A percentile compares a stretch with the other conserved stretches of the same genome.
These are phyloP conservation scores for Desoria tigrina DNA, from an alignment of 2,888 invertebrate species.

Conservation along the genomic window DNA sequence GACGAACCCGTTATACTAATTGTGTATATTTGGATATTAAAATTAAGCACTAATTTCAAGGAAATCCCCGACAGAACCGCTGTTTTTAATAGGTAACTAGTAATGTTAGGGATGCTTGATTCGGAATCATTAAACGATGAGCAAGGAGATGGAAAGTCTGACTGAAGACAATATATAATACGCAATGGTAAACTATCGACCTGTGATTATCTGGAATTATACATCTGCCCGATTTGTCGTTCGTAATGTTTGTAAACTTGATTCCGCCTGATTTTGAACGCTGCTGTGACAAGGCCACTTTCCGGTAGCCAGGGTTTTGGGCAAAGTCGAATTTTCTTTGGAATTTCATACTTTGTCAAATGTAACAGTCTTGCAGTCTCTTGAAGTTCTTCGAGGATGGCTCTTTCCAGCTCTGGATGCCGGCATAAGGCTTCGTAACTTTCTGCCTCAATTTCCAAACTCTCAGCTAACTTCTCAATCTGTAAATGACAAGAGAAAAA, in stretches of 20 bases:
- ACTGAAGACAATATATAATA: too few relatives aligned
- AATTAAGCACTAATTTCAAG: too few relatives aligned
- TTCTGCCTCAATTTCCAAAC: constrained; percentile 64
- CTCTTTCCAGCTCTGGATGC: constrained; percentile 71
- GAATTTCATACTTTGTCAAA: constrained; percentile 57
- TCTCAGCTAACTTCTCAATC: constrained; percentile 68
- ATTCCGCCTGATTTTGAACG: constrained; percentile 62
- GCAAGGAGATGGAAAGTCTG: too few relatives aligned
- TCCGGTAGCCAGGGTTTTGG: constrained; percentile 62
- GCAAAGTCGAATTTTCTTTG: constrained; percentile 58
- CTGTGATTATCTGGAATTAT: constrained; percentile 49
- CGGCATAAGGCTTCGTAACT: constrained; percentile 75
- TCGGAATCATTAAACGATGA: too few relatives aligned
- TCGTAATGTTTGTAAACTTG: constrained; percentile 59
- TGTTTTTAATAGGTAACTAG: too few relatives aligned
- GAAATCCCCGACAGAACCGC: too few relatives aligned
- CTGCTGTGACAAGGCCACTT: constrained; percentile 62
- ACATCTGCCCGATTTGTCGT: constrained; percentile 58
- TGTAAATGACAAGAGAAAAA: constrained; percentile 1
- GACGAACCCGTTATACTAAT: too few relatives aligned
- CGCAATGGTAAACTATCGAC: too few relatives aligned
- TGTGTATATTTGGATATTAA: too few relatives aligned
- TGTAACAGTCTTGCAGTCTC: constrained; percentile 68
- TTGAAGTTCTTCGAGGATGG: constrained; percentile 76
- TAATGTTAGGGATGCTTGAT: too few relatives aligned